Evolutionary conservation across 2,797 vertebrate species (phyloP), one percentile per base, ranked within the genome.

Genomic region (Lacerta viridis): DNA sequence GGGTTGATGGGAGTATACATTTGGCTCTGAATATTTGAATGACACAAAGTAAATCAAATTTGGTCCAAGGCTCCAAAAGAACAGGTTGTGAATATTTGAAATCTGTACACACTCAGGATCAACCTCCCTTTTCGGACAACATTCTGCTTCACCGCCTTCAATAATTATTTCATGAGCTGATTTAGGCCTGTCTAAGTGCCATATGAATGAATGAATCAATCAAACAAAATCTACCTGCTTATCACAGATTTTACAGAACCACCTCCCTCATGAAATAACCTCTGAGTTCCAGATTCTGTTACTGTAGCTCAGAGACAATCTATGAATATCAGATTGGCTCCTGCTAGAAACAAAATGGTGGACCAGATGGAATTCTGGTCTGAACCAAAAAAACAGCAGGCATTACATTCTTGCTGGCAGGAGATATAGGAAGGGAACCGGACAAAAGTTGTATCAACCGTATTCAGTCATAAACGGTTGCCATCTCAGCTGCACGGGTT

Each of bases 401-500:
- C 39, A 33, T 33, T 50, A 6, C 36, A 29, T 50, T 50, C 71
- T 83, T 29, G 83, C 55, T 10, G 39, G 43, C 41, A 68, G 27
- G 39, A 88, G 50, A 41, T 61, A 25, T 46, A 20, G 36, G 13
- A 76, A 68, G 41, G 87, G 64, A 89, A 89, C 43, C 89, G 84
- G 83, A 89, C 83, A 64, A 80, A n/a, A 94, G 91, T 91, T 90
- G 77, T 25, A 79, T 92, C 93, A 88, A 69, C 43, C 23, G 91
- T 92, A 90, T 92, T 93, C 92, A 91, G 91, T 90, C 92, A 91
- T 93, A 96, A 95, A 33, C 69, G 4, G 36, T 80, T 91, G 92
- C 90, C 90, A 87, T 89, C 90, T 79, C 90, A 87, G 92, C 90
- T 86, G 89, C 64, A 77, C 4, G 87, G 84, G 87, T 95, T 96